phyloP scores from a whole-genome alignment of 1,140 invertebrate species.

The Meloidogyne floridensis region DNA sequence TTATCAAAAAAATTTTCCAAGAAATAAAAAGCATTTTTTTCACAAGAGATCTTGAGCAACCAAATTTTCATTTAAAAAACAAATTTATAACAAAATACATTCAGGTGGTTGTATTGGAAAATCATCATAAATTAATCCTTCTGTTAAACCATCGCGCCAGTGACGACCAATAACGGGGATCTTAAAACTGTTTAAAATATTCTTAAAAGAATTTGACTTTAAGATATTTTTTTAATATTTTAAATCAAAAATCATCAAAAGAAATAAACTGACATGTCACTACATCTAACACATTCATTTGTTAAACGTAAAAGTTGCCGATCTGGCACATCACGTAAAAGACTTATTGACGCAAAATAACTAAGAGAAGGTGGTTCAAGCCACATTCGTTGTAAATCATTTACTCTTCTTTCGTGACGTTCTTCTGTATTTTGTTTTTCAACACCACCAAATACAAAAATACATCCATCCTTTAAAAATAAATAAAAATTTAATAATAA shows the following conservation, averaged over 20 bases:
- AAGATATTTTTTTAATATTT: too few relatives aligned
- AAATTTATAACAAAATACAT: neutral
- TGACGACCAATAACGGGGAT: neutral
- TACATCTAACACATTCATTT: neutral
- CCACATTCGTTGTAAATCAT: conserved; percentile 72
- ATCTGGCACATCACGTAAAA: conserved; percentile 5
- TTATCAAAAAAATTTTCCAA: too few relatives aligned
- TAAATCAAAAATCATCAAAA: neutral
- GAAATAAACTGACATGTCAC: neutral
- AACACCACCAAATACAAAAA: conserved; percentile 68
- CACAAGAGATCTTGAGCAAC: neutral
- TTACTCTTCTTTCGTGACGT: conserved; percentile 53
- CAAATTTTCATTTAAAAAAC: neutral
- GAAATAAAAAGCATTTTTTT: neutral
- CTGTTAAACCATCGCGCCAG: neutral
- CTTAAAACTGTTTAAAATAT: neutral
- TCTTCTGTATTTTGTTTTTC: conserved; percentile 47
- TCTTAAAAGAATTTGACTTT: too few relatives aligned
- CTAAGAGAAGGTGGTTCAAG: conserved; percentile 80
- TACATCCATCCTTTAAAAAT: conserved; percentile 58
- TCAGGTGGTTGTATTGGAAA: conserved; percentile 6
- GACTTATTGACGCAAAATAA: conserved; percentile 67
- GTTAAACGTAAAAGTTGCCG: conserved; percentile 2
- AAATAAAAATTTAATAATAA: neutral
- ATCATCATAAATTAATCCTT: neutral